These are phyloP conservation scores for Phalanger gymnotis DNA, from an alignment of 2,797 vertebrate genomes.

Conservation along the genomic window DNA sequence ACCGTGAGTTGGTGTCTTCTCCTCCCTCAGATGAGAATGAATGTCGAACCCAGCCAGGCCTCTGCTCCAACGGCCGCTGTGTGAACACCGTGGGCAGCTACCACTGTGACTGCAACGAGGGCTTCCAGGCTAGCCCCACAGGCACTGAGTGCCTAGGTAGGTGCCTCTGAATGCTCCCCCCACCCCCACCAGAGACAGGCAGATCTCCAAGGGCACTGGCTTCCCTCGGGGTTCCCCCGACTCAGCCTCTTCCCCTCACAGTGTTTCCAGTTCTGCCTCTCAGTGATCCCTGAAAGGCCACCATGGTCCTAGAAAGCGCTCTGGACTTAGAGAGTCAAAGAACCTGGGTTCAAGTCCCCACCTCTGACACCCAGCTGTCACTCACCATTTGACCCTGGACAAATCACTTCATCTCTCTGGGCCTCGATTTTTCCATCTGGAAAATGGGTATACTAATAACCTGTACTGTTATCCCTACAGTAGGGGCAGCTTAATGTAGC, in stretches of 20 bases:
- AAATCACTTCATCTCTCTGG: neutral
- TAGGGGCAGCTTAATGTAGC: neutral
- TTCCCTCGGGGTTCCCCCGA: accelerated
- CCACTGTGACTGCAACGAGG: constrained; percentile 93
- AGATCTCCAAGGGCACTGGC: neutral
- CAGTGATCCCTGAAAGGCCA: neutral
- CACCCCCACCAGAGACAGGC: neutral
- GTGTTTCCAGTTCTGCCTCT: neutral
- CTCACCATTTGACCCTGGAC: neutral
- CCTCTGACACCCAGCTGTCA: neutral
- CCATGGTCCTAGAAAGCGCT: neutral
- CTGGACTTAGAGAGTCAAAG: neutral
- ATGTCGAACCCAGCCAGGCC: constrained; percentile 90
- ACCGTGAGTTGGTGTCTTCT: neutral
- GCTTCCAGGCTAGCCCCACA: constrained; percentile 91
- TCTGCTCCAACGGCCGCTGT: constrained; percentile 94
- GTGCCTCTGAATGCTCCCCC: neutral
- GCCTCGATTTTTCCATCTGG: neutral
- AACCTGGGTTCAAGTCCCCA: neutral
- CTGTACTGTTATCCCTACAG: neutral
- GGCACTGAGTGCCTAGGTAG: constrained; percentile 94
- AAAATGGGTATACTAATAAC: neutral
- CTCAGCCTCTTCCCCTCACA: neutral
- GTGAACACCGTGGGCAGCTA: constrained; percentile 94
- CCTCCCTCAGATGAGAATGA: constrained; percentile 92